Evolutionary conservation across 1,140 invertebrate genomes (phyloP).

Genomic region (Musca domestica): DNA sequence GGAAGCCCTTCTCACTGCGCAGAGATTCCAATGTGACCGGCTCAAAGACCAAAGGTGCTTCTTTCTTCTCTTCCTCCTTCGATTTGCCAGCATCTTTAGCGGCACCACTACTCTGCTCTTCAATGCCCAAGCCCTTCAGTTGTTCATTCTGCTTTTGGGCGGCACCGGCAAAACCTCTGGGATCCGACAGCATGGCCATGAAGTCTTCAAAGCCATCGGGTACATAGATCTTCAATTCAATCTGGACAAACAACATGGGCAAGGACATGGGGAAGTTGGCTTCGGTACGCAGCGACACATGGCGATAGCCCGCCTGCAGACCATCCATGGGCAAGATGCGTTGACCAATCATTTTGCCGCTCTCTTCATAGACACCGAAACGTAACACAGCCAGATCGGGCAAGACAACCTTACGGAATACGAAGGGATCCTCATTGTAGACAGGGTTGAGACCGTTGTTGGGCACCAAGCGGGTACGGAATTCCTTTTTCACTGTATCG

Average conservation of each 20-base stretch:
- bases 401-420: conserved; percentile 97
- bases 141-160: conserved; percentile 83
- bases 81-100: conserved; percentile 56
- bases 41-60: conserved; percentile 78
- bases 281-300: conserved; percentile 96
- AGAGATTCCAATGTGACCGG: conserved; percentile 88
- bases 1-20: conserved; percentile 87
- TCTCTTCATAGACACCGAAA: conserved; percentile 99
- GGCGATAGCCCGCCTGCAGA: conserved; percentile 94
- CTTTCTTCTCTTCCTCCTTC: conserved; percentile 71
- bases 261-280: conserved; percentile 98
- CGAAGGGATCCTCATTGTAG: conserved; percentile 97
- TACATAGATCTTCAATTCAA: conserved; percentile 99
- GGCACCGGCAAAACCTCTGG: conserved; percentile 87
- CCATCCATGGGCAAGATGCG: conserved; percentile 97
- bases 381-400: conserved; percentile 96
- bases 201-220: conserved; percentile 98
- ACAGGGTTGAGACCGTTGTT: conserved; percentile 96
- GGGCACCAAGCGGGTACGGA: conserved; percentile 92
- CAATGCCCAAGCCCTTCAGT: conserved; percentile 92
- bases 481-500: conserved; percentile 98
- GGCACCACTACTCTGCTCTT: conserved; percentile 66
- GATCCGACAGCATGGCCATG: conserved; percentile 96
- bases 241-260: conserved; percentile 98
- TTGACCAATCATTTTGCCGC: conserved; percentile 94